phyloP scores from a whole-genome alignment of 2,888 invertebrate genomes.

The Seladonia tumulorum region DNA sequence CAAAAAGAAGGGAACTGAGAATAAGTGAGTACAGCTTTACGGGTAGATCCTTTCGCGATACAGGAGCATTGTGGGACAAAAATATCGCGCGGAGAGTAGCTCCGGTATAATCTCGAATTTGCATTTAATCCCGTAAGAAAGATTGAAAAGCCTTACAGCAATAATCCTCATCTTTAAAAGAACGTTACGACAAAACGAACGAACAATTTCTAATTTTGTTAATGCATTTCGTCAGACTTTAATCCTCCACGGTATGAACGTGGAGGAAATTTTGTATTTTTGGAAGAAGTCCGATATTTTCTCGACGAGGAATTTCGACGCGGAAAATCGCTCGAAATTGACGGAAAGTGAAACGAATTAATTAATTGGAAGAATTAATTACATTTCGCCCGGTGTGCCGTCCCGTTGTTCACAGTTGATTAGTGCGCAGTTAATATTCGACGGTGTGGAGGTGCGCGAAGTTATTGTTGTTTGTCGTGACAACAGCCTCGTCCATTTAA shows the following conservation, averaged over 20 bases:
- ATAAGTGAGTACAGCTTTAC: slow-evolving; percentile 28
- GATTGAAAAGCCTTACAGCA: not conserved
- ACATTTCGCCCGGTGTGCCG: slow-evolving; percentile 6
- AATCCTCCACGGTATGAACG: too few relatives aligned
- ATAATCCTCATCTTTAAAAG: not conserved
- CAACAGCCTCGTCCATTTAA: slow-evolving; percentile 44
- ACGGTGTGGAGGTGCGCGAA: not conserved
- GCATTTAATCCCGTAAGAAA: not conserved
- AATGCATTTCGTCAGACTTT: too few relatives aligned
- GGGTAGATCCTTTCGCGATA: slow-evolving; percentile 19
- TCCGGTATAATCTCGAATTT: slow-evolving; percentile 19
- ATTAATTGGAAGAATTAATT: slow-evolving; percentile 44
- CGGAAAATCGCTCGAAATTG: not conserved
- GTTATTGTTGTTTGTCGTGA: slow-evolving; percentile 45
- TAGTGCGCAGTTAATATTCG: slow-evolving; percentile 34
- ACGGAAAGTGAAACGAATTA: slow-evolving; percentile 21
- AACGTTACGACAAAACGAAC: not conserved
- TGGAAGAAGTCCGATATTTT: not conserved
- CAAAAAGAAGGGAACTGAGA: slow-evolving; percentile 22
- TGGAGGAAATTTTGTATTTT: not conserved
- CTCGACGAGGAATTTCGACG: not conserved
- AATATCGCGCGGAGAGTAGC: slow-evolving; percentile 13
- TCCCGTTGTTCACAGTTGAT: slow-evolving; percentile 39
- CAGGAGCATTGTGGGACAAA: slow-evolving; percentile 20
- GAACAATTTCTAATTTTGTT: not conserved